Evolutionary conservation across 2,113 vertebrate species (phyloP), one percentile per base, ranked within the genome.

Genomic region (Amblyopsis rosae): DNA sequence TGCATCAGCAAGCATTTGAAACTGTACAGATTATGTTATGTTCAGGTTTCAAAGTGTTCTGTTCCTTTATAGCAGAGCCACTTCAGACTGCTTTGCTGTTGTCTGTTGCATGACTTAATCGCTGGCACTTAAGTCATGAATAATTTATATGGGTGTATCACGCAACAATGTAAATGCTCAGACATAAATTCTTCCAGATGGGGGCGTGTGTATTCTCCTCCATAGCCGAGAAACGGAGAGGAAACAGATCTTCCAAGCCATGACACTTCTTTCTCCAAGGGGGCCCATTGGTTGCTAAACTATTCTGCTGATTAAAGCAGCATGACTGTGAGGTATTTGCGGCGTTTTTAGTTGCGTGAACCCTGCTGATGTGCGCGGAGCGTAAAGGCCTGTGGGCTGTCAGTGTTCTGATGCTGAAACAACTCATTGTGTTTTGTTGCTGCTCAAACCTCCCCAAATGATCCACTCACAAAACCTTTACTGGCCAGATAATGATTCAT

Each of bases 381-480:
- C 11, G 11, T 11, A 51, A 15, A 15, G 49, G 49, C 49, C 9
- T 41, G 35, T 41, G 35, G 35, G 1, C 35, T 41, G 35, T 41
- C 35, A 41, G 35, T 41, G 35, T 41, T 41, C 35, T 53, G 51
- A 53, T 53, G 15, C 5, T 53, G n/a, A 53, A 26, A 26, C 26
- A 26, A 26, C 26, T 26, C 26, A 71, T 78, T 73, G 13, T 16
- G 9, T 64, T 67, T 65, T 64, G 70, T 62, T 56, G 73, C 64
- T 80, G 76, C 80, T 83, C 61, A 79, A 74, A 72, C 58, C 51
- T 64, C 72, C 63, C 63, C 13, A 80, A 86, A 87, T 84, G 65
- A 85, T 74, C 65, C 83, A 65, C 72, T 81, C 65, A 59, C 86
- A 82, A 75, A 85, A 76, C 48, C 70, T 88, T 88, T 82, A 91